phyloP scores from a whole-genome alignment of 2,797 vertebrate genomes.

The Lophotriccus pileatus region DNA sequence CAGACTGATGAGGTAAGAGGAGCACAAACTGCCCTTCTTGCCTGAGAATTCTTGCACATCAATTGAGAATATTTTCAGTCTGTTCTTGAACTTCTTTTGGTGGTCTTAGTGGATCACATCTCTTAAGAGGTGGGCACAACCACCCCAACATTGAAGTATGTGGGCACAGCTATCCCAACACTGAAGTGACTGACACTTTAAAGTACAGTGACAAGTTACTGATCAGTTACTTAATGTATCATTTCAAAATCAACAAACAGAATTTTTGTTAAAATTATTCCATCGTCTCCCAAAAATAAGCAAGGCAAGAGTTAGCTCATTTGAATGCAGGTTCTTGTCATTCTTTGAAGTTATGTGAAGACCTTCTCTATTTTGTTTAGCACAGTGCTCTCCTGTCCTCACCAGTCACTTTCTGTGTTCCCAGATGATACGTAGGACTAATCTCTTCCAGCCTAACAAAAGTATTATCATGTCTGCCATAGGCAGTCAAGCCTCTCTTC shows the following conservation, averaged over 20 bases:
- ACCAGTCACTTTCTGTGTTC: background rate
- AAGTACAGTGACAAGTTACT: background rate
- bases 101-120: background rate
- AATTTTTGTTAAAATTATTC: background rate
- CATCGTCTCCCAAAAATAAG: background rate
- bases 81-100: background rate
- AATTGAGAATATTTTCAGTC: background rate
- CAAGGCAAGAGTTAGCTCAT: background rate
- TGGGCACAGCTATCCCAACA: background rate
- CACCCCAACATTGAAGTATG: fast-evolving
- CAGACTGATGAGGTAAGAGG: background rate
- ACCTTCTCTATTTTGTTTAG: background rate
- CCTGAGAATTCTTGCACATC: background rate
- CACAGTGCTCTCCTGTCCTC: background rate
- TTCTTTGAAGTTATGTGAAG: background rate
- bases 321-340: background rate
- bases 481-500: background rate
- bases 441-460: background rate
- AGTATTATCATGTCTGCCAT: background rate
- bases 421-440: background rate
- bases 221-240: background rate
- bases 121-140: background rate
- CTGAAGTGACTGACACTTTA: background rate
- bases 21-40: background rate
- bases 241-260: background rate